These are phyloP conservation scores for Grammomys dolichurus DNA, from an alignment of 2,113 vertebrate species.

Conservation along the genomic window DNA sequence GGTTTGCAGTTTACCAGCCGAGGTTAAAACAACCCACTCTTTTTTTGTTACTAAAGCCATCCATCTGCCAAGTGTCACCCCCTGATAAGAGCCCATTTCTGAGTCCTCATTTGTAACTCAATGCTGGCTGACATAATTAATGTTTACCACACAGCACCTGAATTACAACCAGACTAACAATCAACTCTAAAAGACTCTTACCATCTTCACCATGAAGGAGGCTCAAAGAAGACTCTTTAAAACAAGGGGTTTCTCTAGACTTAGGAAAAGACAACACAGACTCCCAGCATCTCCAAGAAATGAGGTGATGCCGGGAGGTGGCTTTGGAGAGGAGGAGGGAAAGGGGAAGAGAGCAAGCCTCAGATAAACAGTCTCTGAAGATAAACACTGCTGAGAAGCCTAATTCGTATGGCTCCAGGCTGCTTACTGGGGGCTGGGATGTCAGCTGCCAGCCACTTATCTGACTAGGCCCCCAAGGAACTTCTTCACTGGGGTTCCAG, in stretches of 20 bases:
- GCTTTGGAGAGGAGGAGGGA: not conserved
- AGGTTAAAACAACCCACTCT: constrained; percentile 62
- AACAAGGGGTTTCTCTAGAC: constrained; percentile 82
- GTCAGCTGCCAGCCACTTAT: constrained; percentile 79
- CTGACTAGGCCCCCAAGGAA: constrained; percentile 75
- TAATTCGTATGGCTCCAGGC: constrained; percentile 84
- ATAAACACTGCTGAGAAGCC: constrained; percentile 84
- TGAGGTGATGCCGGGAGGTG: not conserved
- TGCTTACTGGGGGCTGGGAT: constrained; percentile 7
- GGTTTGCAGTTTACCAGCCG: constrained; percentile 74
- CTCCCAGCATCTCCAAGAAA: constrained; percentile 81
- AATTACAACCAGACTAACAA: constrained; percentile 86
- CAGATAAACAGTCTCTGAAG: constrained; percentile 86
- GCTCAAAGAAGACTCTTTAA: constrained; percentile 74
- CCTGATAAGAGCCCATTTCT: constrained; percentile 85
- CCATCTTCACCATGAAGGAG: not conserved
- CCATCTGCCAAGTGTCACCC: constrained; percentile 86
- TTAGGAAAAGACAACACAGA: constrained; percentile 82
- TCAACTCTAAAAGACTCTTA: constrained; percentile 65
- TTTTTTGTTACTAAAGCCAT: constrained; percentile 85
- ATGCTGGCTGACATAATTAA: constrained; percentile 88
- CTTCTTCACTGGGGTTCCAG: constrained; percentile 73
- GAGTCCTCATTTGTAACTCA: constrained; percentile 85
- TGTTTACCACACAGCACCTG: constrained; percentile 83
- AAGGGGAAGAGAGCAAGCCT: constrained; percentile 59